Conservation (phyloP, 2,113 vertebrate species). For the Thermophis baileyi region DNA sequence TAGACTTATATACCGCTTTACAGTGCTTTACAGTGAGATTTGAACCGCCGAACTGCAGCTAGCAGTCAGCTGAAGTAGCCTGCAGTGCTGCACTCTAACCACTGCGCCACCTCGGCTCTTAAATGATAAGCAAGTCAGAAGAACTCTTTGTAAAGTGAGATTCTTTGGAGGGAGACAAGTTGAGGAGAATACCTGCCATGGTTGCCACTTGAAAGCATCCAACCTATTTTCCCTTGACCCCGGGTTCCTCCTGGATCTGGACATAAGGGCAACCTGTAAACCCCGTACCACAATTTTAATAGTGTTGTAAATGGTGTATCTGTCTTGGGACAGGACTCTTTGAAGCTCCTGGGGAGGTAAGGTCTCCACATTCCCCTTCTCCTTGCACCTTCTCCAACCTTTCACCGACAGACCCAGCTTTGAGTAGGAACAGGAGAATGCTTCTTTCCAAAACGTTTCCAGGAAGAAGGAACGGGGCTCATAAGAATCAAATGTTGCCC, state of each 20-base stretch:
- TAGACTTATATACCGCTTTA: no score
- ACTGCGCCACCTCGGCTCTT: no score
- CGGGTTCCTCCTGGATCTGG: background rate
- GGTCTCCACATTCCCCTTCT: background rate
- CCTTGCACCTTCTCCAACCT: background rate
- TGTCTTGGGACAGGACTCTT: background rate
- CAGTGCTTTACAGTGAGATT: no score
- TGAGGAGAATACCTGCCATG: constrained; percentile 1
- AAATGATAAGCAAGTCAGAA: no score
- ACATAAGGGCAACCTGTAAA: background rate
- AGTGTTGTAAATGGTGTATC: background rate
- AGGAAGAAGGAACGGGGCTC: no score
- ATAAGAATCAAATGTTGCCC: no score
- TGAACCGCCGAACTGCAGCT: no score
- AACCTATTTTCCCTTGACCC: background rate
- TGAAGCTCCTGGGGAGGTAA: background rate
- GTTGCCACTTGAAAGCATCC: background rate
- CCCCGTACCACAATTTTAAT: background rate
- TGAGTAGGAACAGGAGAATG: background rate
- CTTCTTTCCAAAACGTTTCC: background rate
- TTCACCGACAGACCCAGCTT: background rate
- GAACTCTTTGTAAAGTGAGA: background rate
- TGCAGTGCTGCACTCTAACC: no score
- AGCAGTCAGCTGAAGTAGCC: no score
- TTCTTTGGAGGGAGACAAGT: background rate